Base-by-base conservation (phyloP, 2,888 invertebrate species). In the Geotrupes spiniger region DNA sequence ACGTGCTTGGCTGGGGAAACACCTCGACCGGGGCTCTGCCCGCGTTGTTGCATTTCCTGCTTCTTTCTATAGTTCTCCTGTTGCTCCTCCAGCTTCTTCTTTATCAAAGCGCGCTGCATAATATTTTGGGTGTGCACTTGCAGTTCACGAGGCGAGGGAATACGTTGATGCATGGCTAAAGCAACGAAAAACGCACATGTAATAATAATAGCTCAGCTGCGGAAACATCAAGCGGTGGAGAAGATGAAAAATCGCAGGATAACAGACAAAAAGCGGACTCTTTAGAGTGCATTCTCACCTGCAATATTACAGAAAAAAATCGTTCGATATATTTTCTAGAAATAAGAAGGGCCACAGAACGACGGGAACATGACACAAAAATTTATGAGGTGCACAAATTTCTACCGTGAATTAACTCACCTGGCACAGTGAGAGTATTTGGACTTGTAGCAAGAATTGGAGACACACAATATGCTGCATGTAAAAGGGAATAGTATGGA, bases 71-170 rank as follows among this genome's bases (percentile, higher is more conserved):
- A 90, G 71, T 89, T 89, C 72, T 91, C 90, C 45, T 85, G 83
- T 71, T 92, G 92, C 63, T 92, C 92, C 70, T 92, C 92, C 47
- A 92, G 76, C 72, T 92, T 91, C 76, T 90, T 89, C 76, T 92
- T 92, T 63, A 92, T 86, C 61, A 92, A 78, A 10, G 91, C 91
- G 63, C 82, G 82, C 74, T 92, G 92, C 81, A 92, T 85, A 60
- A 92, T 90, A 60, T 84, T 82, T 75, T 92, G 92, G 27, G 92
- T 89, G 73, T 91, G 91, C 53, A 83, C 87, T 49, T 87, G 86
- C 53, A 92, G 74, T 71, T 92, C 92, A 61, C 91, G 84, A 21
- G 91, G 90, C 12, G 91, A 91, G 36, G 88, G 88, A 58, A 87
- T 85, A 62, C 87, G 80, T 59, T 83, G 83, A 52, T 84, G 83